Conservation (phyloP, 1,140 invertebrate species). For the Leptopilina clavipes region DNA sequence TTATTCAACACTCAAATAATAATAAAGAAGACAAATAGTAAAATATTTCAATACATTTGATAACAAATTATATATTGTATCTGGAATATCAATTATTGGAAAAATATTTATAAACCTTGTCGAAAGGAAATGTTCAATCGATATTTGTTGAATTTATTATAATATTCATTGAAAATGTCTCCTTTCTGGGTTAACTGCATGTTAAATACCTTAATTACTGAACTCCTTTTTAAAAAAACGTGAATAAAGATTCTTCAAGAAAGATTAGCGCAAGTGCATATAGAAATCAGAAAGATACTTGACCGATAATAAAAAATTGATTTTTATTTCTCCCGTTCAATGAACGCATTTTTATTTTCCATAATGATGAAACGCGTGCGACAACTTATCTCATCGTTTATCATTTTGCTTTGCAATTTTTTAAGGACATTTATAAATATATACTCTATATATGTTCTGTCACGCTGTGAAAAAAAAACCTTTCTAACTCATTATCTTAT, state of each 20-base stretch:
- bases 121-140: not conserved
- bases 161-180: not conserved
- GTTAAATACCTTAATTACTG: constrained; percentile 4
- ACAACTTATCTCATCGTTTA: not conserved
- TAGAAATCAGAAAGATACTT: constrained; percentile 7
- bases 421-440: constrained; percentile 9
- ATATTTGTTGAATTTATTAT: constrained; percentile 2
- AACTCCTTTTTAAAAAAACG: not conserved
- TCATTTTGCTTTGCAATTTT: not conserved
- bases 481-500: not conserved
- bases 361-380: not conserved
- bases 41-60: not conserved
- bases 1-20: no score
- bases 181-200: constrained; percentile 3
- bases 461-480: not conserved
- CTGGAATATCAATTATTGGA: not conserved
- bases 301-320: constrained; percentile 16
- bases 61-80: not conserved
- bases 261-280: not conserved
- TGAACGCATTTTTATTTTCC: not conserved
- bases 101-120: not conserved
- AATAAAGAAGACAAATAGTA: no score
- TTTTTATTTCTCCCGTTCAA: not conserved
- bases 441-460: not conserved
- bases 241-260: not conserved